phyloP scores from a whole-genome alignment of 2,888 invertebrate genomes.

The Eupeodes latifasciatus region DNA sequence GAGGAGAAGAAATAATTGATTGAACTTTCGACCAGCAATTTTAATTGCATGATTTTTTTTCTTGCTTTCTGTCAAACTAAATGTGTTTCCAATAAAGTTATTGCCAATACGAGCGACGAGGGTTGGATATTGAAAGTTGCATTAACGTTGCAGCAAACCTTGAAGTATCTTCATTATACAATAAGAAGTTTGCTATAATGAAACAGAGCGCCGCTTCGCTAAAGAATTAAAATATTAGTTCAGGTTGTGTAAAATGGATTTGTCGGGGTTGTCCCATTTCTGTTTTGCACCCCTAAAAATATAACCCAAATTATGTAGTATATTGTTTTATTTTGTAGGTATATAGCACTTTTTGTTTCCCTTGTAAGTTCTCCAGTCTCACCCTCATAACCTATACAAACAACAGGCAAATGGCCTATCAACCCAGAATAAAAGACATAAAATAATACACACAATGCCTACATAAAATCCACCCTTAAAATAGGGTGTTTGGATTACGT shows the following conservation, averaged over 20 bases:
- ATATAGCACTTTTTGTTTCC: conserved; percentile 3
- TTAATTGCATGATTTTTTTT: conserved; percentile 58
- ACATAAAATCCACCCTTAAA: conserved; percentile 57
- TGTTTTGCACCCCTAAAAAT: conserved; percentile 50
- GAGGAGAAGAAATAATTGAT: conserved; percentile 26
- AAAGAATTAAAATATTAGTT: conserved; percentile 68
- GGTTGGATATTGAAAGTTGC: conserved; percentile 30
- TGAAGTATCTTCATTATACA: conserved; percentile 46
- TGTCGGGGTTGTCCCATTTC: conserved; percentile 57
- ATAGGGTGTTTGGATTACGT: conserved; percentile 49
- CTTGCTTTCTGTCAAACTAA: conserved; percentile 27
- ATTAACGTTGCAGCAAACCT: conserved; percentile 30
- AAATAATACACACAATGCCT: conserved; percentile 13
- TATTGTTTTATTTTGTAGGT: conserved; percentile 6
- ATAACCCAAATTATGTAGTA: conserved; percentile 39
- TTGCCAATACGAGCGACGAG: not conserved
- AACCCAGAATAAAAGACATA: conserved; percentile 58
- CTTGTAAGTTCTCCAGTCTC: conserved; percentile 27
- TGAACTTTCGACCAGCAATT: conserved; percentile 49
- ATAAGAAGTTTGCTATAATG: not conserved
- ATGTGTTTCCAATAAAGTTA: conserved; percentile 56
- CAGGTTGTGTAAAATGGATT: conserved; percentile 63
- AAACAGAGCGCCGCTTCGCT: not conserved
- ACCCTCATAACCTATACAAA: conserved; percentile 35
- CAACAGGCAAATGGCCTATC: conserved; percentile 70